Percentiles rank a stretch among this genome's conserved stretches.
These are phyloP conservation scores for western clawed frog (Xenopus tropicalis) DNA, from an alignment of 2,113 vertebrate species.

Conservation along the genomic window UCB_Xtro_10.0 CM004448.2:103104501-103105000, in stretches of 20 bases:
- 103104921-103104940: conserved; percentile 34
- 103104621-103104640: background rate
- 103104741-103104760: background rate
- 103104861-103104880: conserved; percentile 84
- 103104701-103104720: background rate
- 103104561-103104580: too few species aligned
- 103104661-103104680: background rate
- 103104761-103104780: conserved; percentile 52
- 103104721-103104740: conserved; percentile 2
- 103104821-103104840: conserved; percentile 70
- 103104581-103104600: too few species aligned
- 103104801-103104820: conserved; percentile 27
- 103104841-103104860: conserved; percentile 77
- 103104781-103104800: conserved; percentile 95
- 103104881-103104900: conserved; percentile 58
- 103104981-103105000: conserved; percentile 53
- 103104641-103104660: background rate
- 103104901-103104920: conserved; percentile 42
- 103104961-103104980: conserved; percentile 45
- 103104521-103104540: too few species aligned
- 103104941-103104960: conserved; percentile 60
- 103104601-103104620: too few species aligned
- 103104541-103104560: too few species aligned
- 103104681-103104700: background rate
- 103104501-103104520: too few species aligned